A percentile compares a stretch with the other conserved stretches of the same genome.
These are phyloP conservation scores for Actias luna DNA, from an alignment of 2,888 invertebrate species.

Conservation along the genomic window DNA sequence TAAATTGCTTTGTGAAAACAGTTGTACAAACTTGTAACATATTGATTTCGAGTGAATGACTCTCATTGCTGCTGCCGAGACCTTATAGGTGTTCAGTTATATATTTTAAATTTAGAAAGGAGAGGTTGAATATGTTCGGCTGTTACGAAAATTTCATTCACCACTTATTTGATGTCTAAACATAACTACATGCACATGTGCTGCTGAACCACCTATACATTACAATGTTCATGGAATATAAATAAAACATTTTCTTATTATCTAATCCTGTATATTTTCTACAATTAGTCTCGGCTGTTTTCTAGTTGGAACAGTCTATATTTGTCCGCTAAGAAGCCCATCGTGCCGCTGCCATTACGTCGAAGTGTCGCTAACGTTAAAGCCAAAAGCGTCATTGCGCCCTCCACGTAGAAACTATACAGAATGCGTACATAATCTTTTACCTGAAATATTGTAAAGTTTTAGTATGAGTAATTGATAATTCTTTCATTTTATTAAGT, in stretches of 20 bases:
- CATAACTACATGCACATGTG: not conserved
- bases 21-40: too few relatives aligned
- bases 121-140: too few relatives aligned
- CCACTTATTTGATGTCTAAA: too few relatives aligned
- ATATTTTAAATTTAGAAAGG: too few relatives aligned
- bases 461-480: too few relatives aligned
- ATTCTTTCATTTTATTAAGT: too few relatives aligned
- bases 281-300: not conserved
- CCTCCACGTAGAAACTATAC: slow-evolving; percentile 86
- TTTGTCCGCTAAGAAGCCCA: slow-evolving; percentile 39
- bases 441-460: slow-evolving; percentile 56
- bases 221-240: not conserved
- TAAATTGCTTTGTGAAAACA: too few relatives aligned
- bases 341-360: slow-evolving; percentile 61
- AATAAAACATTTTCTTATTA: not conserved
- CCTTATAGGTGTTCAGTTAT: too few relatives aligned
- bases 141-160: too few relatives aligned
- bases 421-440: slow-evolving; percentile 81
- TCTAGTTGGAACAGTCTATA: slow-evolving; percentile 50
- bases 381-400: slow-evolving; percentile 84
- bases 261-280: not conserved
- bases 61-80: too few relatives aligned
- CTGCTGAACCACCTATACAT: not conserved
- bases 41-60: too few relatives aligned
- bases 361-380: slow-evolving; percentile 82